These are phyloP conservation scores for Mixornis gularis DNA, from an alignment of 2,113 vertebrate species.

Conservation along the genomic window DNA sequence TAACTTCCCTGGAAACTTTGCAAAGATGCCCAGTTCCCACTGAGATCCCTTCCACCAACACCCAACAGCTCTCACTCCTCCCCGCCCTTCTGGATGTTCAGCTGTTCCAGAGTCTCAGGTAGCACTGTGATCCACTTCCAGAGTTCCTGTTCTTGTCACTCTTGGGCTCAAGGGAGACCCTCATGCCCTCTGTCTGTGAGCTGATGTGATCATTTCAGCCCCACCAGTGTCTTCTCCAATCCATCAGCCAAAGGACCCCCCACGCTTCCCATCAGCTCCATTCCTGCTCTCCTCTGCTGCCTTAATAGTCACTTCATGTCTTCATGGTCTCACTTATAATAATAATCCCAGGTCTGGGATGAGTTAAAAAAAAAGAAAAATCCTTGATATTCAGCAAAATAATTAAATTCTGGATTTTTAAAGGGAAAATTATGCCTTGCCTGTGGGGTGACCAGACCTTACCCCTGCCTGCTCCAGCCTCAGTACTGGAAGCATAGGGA, in stretches of 20 bases:
- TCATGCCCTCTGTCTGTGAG: accelerated
- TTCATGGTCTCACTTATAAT: background rate
- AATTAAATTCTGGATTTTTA: background rate
- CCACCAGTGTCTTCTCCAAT: background rate
- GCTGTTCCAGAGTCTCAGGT: background rate
- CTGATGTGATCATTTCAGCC: background rate
- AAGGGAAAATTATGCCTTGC: background rate
- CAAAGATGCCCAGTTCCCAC: background rate
- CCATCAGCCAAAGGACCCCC: background rate
- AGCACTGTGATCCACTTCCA: background rate
- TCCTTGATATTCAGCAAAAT: background rate
- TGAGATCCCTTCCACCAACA: background rate
- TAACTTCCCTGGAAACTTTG: background rate
- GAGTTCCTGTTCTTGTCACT: background rate
- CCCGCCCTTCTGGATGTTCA: background rate
- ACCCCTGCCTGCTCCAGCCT: background rate
- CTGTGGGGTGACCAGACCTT: background rate
- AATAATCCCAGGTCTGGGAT: background rate
- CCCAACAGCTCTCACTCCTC: background rate
- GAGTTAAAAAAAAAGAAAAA: background rate
- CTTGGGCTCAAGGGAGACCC: background rate
- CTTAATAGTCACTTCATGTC: background rate
- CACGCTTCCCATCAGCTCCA: accelerated
- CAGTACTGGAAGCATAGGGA: accelerated
- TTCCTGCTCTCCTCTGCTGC: background rate